Evolutionary conservation across 2,888 invertebrate genomes (phyloP), one percentile per base, ranked within the genome.

Genomic region (Nemurella pictetii): DNA sequence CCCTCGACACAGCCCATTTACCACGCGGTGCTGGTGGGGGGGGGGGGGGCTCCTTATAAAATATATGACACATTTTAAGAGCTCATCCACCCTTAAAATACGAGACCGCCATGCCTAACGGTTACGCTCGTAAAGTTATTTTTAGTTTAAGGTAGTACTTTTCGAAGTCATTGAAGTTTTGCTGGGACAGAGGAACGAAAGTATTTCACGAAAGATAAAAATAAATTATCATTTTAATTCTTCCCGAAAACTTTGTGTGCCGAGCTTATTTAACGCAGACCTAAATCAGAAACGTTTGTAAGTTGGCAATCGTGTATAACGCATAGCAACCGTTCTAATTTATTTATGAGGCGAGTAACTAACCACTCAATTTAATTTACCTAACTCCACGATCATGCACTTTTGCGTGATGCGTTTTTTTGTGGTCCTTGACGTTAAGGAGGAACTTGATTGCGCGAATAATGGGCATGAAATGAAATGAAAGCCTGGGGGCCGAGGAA

Each of bases 51-150:
- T 55, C 9, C 55, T 55, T 55, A 55, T 55, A 55, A 55, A 27
- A 82, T 82, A 82, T 55, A 82, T 55, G 82, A 82, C 82, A 82
- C 82, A 72, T 82, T 82, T 82, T 55, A 82, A 82, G 72, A 26
- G 82, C 55, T 55, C 55, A 82, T 27, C 82, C 82, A 82, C 72
- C 82, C 82, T 72, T 82, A 82, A 82, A 82, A 82, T 82, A 82
- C 82, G 82, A 36, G 29, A 29, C 26, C 28, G 35, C 82, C 12
- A 82, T 26, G 72, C 82, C 12, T 27, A 28, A 72, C 82, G 28
- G 82, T 82, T 82, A 72, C 82, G 55, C 27, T 27, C 27, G 28
- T 55, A 28, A 82, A 82, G 82, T 29, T 82, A 82, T 82, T 55
- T 80, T 82, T 72, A 82, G 26, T 82, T 82, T 28, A 72, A 55